A percentile compares a stretch with the other conserved stretches of the same genome.
Conservation (phyloP, 1,140 invertebrate genomes). For the Orussus abietinus region DNA sequence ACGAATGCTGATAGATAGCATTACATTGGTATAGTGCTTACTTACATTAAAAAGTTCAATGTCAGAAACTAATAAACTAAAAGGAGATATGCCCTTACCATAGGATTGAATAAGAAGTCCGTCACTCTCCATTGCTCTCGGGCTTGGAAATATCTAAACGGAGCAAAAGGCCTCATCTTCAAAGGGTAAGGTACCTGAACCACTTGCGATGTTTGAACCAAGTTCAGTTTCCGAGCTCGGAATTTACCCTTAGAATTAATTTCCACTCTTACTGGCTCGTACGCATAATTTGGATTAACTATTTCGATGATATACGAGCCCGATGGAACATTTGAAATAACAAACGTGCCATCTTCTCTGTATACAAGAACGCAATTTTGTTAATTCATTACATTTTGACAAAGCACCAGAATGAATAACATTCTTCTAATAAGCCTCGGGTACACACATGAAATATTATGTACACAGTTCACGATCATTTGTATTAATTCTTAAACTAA, state of each 20-base stretch:
- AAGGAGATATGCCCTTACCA: conserved; percentile 57
- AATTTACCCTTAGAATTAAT: conserved; percentile 96
- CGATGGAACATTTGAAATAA: conserved; percentile 82
- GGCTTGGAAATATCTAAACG: conserved; percentile 88
- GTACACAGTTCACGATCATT: too few species aligned
- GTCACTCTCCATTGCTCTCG: conserved; percentile 93
- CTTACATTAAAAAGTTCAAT: too few species aligned
- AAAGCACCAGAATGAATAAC: conserved; percentile 10
- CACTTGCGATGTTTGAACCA: conserved; percentile 85
- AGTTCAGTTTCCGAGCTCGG: conserved; percentile 90
- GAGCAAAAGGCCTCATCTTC: conserved; percentile 76
- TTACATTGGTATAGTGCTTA: too few species aligned
- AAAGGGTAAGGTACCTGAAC: conserved; percentile 89
- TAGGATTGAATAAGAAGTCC: conserved; percentile 94
- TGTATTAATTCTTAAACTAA: too few species aligned
- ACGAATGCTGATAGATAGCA: background rate
- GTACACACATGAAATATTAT: too few species aligned
- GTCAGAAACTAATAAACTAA: conserved; percentile 5
- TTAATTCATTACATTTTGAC: background rate
- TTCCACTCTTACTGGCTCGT: conserved; percentile 89
- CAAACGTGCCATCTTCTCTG: conserved; percentile 90
- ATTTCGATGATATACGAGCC: conserved; percentile 96
- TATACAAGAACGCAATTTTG: conserved; percentile 7
- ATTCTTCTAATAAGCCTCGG: conserved; percentile 3
- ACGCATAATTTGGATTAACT: conserved; percentile 84